Conservation (phyloP, 2,797 vertebrate genomes). For the Heliangelus exortis region DNA sequence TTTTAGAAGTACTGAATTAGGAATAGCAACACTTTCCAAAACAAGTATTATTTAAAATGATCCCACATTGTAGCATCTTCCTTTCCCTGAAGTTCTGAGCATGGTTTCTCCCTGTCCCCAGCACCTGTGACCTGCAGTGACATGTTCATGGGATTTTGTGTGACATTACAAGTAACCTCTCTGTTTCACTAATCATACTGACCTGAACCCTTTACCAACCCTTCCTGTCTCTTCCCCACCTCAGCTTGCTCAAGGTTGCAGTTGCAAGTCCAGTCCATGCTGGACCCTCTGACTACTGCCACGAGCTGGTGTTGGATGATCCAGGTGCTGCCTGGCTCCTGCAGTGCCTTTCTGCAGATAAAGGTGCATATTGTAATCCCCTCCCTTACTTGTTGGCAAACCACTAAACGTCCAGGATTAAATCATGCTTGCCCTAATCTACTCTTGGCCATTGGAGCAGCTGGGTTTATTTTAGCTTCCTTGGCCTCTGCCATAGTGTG, state of each 20-base stretch:
- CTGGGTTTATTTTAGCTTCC: background rate
- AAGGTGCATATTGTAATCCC: background rate
- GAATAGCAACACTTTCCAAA: background rate
- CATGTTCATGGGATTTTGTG: background rate
- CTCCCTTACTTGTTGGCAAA: background rate
- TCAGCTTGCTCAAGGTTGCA: background rate
- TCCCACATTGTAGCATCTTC: background rate
- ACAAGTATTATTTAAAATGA: background rate
- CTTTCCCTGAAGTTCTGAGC: background rate
- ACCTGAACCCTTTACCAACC: background rate
- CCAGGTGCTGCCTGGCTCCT: background rate
- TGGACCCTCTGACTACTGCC: background rate
- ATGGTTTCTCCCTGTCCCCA: background rate
- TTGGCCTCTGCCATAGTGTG: background rate
- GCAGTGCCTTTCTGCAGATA: background rate
- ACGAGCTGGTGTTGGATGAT: background rate
- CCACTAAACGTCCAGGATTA: background rate
- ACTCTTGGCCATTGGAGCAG: background rate
- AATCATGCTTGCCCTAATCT: fast-evolving
- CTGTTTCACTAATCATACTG: background rate
- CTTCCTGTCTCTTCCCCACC: fast-evolving
- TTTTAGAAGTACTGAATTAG: background rate
- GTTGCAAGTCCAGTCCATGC: background rate
- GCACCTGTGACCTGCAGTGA: background rate
- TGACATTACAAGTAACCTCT: background rate